These are phyloP conservation scores for Sebastolobus alascanus DNA, from an alignment of 2,797 vertebrate species.

Conservation along the genomic window DNA sequence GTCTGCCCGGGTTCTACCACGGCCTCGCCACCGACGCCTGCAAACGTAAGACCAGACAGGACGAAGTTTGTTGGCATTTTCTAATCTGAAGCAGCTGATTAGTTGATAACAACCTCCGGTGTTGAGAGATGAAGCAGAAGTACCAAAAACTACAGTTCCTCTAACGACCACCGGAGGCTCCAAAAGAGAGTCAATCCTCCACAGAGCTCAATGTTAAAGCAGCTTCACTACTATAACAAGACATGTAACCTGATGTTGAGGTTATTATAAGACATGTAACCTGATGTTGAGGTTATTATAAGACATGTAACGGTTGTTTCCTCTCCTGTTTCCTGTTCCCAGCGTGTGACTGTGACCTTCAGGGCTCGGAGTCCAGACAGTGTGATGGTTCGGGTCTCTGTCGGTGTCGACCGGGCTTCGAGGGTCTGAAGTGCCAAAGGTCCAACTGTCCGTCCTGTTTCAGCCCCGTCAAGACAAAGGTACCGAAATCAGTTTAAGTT, in stretches of 20 bases:
- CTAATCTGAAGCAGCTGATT: too few species aligned
- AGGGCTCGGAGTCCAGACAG: conserved; percentile 79
- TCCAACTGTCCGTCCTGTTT: conserved; percentile 91
- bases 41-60: conserved; percentile 81
- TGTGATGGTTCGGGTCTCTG: conserved; percentile 89
- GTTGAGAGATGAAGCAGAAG: too few species aligned
- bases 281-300: too few species aligned
- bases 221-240: not conserved
- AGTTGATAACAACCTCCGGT: too few species aligned
- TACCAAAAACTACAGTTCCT: too few species aligned
- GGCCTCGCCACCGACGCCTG: conserved; percentile 80
- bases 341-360: conserved; percentile 89
- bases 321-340: not conserved
- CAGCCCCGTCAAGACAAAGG: conserved; percentile 87
- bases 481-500: conserved; percentile 49
- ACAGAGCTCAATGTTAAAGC: too few species aligned
- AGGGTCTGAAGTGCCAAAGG: conserved; percentile 87
- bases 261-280: too few species aligned
- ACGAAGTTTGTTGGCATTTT: too few species aligned
- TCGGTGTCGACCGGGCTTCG: conserved; percentile 88
- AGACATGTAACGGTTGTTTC: not conserved
- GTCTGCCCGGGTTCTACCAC: conserved; percentile 85
- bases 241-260: not conserved
- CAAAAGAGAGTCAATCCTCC: too few species aligned
- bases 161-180: too few species aligned